Evolutionary conservation across 2,888 invertebrate genomes (phyloP).

Genomic region (Epistrophella euchroma): DNA sequence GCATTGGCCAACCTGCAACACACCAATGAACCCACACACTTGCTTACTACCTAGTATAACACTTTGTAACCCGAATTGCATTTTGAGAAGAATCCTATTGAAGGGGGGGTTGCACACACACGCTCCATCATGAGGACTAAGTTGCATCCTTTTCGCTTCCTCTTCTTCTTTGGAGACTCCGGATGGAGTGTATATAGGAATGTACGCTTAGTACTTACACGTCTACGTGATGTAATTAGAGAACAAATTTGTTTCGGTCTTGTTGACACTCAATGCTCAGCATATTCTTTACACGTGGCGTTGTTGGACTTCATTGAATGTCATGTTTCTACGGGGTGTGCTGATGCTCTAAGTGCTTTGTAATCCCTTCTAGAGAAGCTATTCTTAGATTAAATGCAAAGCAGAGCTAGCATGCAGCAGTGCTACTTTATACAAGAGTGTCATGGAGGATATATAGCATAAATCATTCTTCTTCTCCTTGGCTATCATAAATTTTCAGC

Average conservation of each 20-base stretch:
- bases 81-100: constrained; percentile 24
- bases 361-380: constrained; percentile 4
- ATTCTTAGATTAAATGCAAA: constrained; percentile 25
- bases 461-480: constrained; percentile 37
- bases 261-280: constrained; percentile 61
- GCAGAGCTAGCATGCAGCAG: background rate
- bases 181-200: constrained; percentile 6
- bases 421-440: background rate
- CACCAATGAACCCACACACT: constrained; percentile 52
- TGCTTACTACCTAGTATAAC: constrained; percentile 50
- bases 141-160: constrained; percentile 1
- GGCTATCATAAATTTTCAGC: constrained; percentile 34
- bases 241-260: constrained; percentile 67
- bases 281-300: constrained; percentile 46
- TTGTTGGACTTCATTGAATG: constrained; percentile 54
- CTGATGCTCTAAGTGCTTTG: background rate
- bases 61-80: constrained; percentile 49
- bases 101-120: background rate
- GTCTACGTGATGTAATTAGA: constrained; percentile 73
- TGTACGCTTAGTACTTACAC: constrained; percentile 49
- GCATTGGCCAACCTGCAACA: constrained; percentile 56
- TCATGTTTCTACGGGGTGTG: constrained; percentile 14
- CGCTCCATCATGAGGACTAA: constrained; percentile 40
- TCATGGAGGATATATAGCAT: constrained; percentile 12
- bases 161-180: background rate